Evolutionary conservation across 1,140 invertebrate genomes (phyloP).

Genomic region (Platyscapa corneri): DNA sequence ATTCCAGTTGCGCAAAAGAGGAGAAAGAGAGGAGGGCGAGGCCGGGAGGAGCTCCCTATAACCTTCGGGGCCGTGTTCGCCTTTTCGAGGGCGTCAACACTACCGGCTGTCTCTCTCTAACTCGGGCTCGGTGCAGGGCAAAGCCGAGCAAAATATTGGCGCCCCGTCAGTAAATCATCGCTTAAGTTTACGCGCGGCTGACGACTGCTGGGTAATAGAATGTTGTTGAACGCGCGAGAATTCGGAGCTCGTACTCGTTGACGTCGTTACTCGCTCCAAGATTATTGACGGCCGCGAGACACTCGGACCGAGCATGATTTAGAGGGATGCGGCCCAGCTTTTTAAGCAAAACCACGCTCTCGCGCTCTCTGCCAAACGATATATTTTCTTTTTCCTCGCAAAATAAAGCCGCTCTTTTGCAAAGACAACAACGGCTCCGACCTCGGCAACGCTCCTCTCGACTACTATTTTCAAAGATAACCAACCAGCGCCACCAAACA

Average conservation of each 20-base stretch:
- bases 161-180: constrained; percentile 14
- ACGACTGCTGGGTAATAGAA: background rate
- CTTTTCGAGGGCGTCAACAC: constrained; percentile 28
- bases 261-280: background rate
- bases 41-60: background rate
- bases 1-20: background rate
- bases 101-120: too few relatives aligned
- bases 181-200: background rate
- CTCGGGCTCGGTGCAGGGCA: background rate
- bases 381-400: background rate
- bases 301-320: background rate
- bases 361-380: background rate
- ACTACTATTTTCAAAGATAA: too few relatives aligned
- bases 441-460: too few relatives aligned
- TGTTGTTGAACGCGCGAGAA: constrained; percentile 15
- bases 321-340: background rate
- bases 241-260: background rate
- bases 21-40: background rate
- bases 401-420: background rate
- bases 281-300: background rate
- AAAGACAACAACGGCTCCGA: too few relatives aligned
- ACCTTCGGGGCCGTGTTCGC: constrained; percentile 18
- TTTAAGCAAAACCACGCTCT: background rate
- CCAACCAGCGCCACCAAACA: too few relatives aligned
- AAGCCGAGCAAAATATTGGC: constrained; percentile 4